These are phyloP conservation scores for Aplysina aerophoba DNA, from an alignment of 37 sponge, comb jelly and placozoan species.

Conservation along the genomic window DNA sequence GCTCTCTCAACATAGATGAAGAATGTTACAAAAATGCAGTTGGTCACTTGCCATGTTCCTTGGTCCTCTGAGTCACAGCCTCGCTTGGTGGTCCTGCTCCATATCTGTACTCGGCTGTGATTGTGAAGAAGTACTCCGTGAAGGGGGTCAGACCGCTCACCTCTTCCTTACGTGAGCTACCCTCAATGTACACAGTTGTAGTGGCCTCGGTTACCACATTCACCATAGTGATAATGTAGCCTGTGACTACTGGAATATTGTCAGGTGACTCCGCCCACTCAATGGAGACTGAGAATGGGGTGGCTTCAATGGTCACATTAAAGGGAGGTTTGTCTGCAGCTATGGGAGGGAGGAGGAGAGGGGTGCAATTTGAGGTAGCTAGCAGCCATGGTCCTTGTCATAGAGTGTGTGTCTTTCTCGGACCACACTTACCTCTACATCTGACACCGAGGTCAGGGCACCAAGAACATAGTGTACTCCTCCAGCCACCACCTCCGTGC, in stretches of 20 bases:
- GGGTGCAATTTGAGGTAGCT: no score
- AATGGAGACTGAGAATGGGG: constrained; percentile 34
- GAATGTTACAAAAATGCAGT: no score
- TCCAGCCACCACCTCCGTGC: no score
- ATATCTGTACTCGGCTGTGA: constrained; percentile 42
- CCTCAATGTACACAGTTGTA: not conserved
- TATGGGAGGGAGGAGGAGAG: not conserved
- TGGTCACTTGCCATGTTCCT: not conserved
- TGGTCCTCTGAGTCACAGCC: constrained; percentile 19
- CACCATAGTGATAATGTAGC: constrained; percentile 23
- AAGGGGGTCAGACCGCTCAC: constrained; percentile 27
- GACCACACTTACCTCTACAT: no score
- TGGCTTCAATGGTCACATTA: constrained; percentile 29
- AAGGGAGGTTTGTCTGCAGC: constrained; percentile 36
- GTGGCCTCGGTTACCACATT: not conserved
- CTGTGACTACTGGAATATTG: constrained; percentile 62
- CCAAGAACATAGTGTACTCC: no score
- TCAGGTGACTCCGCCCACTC: constrained; percentile 62
- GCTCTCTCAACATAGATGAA: no score
- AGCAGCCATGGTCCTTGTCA: no score
- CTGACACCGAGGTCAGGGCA: no score
- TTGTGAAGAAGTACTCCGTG: constrained; percentile 38
- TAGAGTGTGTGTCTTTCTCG: no score
- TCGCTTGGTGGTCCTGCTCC: constrained; percentile 53
- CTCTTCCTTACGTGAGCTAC: not conserved